Conservation (phyloP, 2,888 invertebrate genomes). For the Drosophila neotestacea region DNA sequence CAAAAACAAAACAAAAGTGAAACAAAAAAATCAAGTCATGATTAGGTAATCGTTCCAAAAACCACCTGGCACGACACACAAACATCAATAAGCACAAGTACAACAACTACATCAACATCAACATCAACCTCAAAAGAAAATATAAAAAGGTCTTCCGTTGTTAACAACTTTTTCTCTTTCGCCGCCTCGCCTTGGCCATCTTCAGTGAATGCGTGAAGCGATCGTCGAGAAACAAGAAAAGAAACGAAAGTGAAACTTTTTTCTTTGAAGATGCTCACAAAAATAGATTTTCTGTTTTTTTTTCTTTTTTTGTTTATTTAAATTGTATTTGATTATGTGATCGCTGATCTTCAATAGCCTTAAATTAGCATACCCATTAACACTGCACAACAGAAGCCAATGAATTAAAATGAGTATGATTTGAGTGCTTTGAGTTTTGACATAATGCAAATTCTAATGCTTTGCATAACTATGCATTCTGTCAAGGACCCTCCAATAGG, state of each 20-base stretch:
- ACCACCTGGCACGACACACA: conserved; percentile 75
- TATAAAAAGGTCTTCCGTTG: conserved; percentile 54
- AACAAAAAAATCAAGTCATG: conserved; percentile 69
- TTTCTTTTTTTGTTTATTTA: conserved; percentile 37
- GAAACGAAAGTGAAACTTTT: conserved; percentile 58
- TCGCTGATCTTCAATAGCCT: conserved; percentile 26
- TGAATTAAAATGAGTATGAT: conserved; percentile 11
- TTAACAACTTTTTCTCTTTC: conserved; percentile 56
- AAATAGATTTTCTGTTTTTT: not conserved
- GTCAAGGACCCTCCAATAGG: conserved; percentile 36
- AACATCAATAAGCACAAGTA: conserved; percentile 58
- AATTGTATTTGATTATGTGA: conserved; percentile 63
- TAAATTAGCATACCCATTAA: conserved; percentile 45
- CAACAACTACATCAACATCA: conserved; percentile 32
- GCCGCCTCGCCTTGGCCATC: conserved; percentile 34
- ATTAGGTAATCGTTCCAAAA: conserved; percentile 78
- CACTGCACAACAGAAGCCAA: conserved; percentile 27
- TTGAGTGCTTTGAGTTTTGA: conserved; percentile 1
- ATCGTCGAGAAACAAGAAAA: conserved; percentile 14
- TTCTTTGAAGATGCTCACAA: conserved; percentile 29
- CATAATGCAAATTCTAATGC: conserved; percentile 52
- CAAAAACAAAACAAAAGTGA: conserved; percentile 46
- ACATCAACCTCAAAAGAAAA: conserved; percentile 24
- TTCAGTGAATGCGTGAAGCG: conserved; percentile 35
- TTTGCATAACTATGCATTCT: conserved; percentile 49